Evolutionary conservation across 2,797 vertebrate genomes (phyloP).

Genomic region (Bryconaethiops microstoma): DNA sequence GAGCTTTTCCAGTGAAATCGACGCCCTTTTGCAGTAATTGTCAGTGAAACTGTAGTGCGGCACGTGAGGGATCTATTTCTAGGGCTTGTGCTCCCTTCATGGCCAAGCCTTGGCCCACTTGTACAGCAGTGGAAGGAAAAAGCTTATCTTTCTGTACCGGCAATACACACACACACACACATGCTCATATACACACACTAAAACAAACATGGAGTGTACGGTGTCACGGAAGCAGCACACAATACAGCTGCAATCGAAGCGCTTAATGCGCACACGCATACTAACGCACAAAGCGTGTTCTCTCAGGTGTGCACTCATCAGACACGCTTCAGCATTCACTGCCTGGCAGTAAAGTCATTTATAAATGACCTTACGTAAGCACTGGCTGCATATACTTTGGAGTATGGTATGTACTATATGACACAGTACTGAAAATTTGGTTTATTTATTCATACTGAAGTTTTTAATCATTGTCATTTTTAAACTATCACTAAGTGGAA

Average conservation of each 20-base stretch:
- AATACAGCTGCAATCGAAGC: constrained; percentile 36
- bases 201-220: constrained; percentile 34
- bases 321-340: neutral
- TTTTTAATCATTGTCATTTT: neutral
- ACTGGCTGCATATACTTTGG: no score
- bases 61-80: constrained; percentile 31
- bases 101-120: constrained; percentile 23
- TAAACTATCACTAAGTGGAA: neutral
- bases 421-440: no score
- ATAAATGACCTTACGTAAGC: neutral
- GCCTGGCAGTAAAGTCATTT: neutral
- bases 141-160: constrained; percentile 60
- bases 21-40: neutral
- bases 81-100: constrained; percentile 27
- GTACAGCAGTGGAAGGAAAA: constrained; percentile 65
- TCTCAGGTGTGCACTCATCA: neutral
- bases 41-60: neutral
- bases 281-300: neutral
- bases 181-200: constrained; percentile 15
- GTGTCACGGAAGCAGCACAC: constrained; percentile 41
- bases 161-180: neutral
- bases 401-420: neutral
- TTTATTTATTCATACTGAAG: neutral
- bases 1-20: neutral
- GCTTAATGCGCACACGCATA: neutral